Percentiles rank a stretch among this genome's conserved stretches.
Conservation (phyloP, 2,888 invertebrate species). For the Magallana nippona region DNA sequence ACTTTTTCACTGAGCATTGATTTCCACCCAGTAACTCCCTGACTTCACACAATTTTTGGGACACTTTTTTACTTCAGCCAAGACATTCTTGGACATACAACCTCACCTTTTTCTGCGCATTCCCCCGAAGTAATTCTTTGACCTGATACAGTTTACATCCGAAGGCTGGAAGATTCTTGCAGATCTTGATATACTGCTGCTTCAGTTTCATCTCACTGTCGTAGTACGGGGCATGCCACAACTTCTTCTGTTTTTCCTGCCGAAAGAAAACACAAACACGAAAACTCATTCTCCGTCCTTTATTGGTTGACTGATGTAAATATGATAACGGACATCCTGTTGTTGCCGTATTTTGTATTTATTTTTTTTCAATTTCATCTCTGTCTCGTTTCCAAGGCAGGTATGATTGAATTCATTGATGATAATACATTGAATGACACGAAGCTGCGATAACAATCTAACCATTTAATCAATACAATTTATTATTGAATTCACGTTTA, state of each 20-base stretch:
- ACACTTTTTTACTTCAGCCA: too few species aligned
- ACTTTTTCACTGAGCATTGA: too few species aligned
- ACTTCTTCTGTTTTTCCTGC: constrained; percentile 84
- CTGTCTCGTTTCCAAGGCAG: background rate
- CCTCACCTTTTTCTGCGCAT: constrained; percentile 84
- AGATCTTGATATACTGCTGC: constrained; percentile 84
- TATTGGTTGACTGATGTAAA: background rate
- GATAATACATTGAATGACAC: background rate
- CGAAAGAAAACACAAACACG: constrained; percentile 52
- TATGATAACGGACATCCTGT: background rate
- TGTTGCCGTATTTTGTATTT: background rate
- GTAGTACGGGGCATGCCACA: constrained; percentile 85
- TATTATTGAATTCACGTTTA: background rate
- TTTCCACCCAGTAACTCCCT: too few species aligned
- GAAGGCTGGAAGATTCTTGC: constrained; percentile 84
- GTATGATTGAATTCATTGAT: background rate
- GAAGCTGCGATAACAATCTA: background rate
- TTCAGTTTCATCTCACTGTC: constrained; percentile 85
- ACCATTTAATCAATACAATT: background rate
- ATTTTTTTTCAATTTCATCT: background rate
- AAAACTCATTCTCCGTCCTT: background rate
- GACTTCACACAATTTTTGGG: too few species aligned
- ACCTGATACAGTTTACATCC: constrained; percentile 84
- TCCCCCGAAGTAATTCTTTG: constrained; percentile 84
- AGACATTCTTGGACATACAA: too few species aligned